Conservation (phyloP, 2,113 vertebrate species). For the Microcebus jonahi region DNA sequence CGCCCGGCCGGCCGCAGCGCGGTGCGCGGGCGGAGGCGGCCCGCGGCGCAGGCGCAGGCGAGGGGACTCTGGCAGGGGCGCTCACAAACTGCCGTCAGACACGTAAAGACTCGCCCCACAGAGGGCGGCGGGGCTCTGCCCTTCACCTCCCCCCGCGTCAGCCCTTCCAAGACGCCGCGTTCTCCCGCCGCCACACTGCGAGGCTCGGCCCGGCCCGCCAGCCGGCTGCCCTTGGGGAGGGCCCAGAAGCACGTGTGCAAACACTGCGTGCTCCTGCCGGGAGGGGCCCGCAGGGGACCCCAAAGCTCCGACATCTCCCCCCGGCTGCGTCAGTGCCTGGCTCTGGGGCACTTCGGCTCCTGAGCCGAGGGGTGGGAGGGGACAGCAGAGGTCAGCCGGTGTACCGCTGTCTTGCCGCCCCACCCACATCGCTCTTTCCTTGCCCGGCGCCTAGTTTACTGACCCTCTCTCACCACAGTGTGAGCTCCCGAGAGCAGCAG, state of each 20-base stretch:
- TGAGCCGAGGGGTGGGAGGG: background rate
- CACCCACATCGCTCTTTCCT: background rate
- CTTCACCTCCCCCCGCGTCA: too few species aligned
- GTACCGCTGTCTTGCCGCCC: accelerated
- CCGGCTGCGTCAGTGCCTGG: background rate
- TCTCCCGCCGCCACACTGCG: background rate
- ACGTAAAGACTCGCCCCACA: too few species aligned
- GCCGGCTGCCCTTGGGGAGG: background rate
- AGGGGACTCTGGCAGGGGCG: background rate
- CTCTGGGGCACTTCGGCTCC: background rate
- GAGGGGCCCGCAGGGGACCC: background rate
- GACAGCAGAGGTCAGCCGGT: too few species aligned
- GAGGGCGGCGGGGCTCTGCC: too few species aligned
- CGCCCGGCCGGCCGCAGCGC: too few species aligned
- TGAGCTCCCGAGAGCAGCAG: background rate
- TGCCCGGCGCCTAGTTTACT: background rate
- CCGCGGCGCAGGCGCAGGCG: background rate
- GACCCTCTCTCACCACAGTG: background rate
- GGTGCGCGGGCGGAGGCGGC: too few species aligned
- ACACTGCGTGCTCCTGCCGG: background rate
- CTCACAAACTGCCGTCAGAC: background rate
- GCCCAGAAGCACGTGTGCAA: too few species aligned
- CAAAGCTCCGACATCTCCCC: too few species aligned
- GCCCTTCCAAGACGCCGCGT: background rate
- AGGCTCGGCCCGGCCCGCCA: too few species aligned